Evolutionary conservation across 2,797 vertebrate genomes (phyloP), one percentile per base, ranked within the genome.

Genomic region (Microctenopoma steveboyesi): DNA sequence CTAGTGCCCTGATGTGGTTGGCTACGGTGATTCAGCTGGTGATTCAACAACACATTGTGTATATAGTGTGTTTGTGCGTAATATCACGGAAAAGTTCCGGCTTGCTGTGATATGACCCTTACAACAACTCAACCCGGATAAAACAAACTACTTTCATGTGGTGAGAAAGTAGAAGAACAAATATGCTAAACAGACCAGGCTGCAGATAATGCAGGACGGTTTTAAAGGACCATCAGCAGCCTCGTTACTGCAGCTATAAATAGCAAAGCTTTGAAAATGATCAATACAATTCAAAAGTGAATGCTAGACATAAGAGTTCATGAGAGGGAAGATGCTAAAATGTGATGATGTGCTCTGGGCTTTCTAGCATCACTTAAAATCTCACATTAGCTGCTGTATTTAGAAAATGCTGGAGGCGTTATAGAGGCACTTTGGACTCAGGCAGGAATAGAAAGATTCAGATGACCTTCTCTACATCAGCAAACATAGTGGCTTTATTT

Each of bases 281-380:
- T 69, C 42, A 61, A 43, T 46, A 27, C 27, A 3, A 1, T 58
- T 49, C 43, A 49, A 39, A 63, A 53, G 8, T 30, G 35, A 56
- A 69, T 49, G 43, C 28, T 37, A 28, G 27, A 55, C 57, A 37
- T 47, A 11, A 18, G 53, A 0, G 54, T 51, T 72, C 67, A 35
- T 40, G 15, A 27, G 40, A 37, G 25, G 50, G 16, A 37, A 64
- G 59, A 63, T 49, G 16, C 63, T 56, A 64, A 70, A 33, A 40
- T 3, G 0, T 46, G 43, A 56, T 68, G 64, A 67, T 60, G 27
- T 64, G 40, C 59, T 65, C 40, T 49, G 52, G 45, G 63, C 43
- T 76, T 70, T 72, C 51, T 52, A 64, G 65, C 73, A 48, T 58
- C 47, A 73, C 66, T 68, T 69, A 49, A 64, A 85, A 75, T 79